Percentiles rank a stretch among this genome's conserved stretches.
Evolutionary conservation across 2,888 invertebrate genomes (phyloP).

Genomic region (Tinea semifulvella): DNA sequence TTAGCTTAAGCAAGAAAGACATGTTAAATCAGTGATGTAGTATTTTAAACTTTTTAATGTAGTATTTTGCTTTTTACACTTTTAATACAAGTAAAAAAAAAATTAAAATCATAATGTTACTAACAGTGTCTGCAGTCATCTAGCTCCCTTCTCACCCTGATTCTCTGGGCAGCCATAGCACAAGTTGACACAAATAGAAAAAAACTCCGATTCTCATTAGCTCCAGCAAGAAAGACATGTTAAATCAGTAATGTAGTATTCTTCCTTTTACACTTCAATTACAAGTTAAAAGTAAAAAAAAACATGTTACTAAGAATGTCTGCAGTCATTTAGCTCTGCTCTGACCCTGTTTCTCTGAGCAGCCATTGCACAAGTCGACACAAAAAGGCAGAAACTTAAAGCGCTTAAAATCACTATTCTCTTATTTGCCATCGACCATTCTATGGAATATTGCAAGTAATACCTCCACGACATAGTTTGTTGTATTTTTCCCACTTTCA

Average conservation of each 20-base stretch:
- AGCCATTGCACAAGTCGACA: slow-evolving; percentile 42
- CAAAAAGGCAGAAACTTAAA: slow-evolving; percentile 43
- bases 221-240: too few species aligned
- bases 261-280: too few species aligned
- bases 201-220: slow-evolving; percentile 43
- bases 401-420: slow-evolving; percentile 42
- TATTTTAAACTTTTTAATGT: too few species aligned
- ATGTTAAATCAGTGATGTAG: too few species aligned
- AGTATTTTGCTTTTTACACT: too few species aligned
- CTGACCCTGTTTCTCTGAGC: slow-evolving; percentile 37
- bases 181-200: slow-evolving; percentile 46
- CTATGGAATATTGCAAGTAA: slow-evolving; percentile 33
- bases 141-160: slow-evolving; percentile 28
- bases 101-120: too few species aligned
- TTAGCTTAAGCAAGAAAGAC: too few species aligned
- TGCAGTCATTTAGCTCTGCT: slow-evolving; percentile 26
- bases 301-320: not conserved
- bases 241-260: too few species aligned
- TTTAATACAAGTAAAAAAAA: too few species aligned
- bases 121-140: slow-evolving; percentile 21
- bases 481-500: too few species aligned
- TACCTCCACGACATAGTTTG: slow-evolving; percentile 33
- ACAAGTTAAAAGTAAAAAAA: not conserved
- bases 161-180: slow-evolving; percentile 40
- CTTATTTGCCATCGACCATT: slow-evolving; percentile 51